A percentile compares a stretch with the other conserved stretches of the same genome.
Evolutionary conservation across 2,888 invertebrate genomes (phyloP).

Genomic region (Sinotaia quadrata): DNA sequence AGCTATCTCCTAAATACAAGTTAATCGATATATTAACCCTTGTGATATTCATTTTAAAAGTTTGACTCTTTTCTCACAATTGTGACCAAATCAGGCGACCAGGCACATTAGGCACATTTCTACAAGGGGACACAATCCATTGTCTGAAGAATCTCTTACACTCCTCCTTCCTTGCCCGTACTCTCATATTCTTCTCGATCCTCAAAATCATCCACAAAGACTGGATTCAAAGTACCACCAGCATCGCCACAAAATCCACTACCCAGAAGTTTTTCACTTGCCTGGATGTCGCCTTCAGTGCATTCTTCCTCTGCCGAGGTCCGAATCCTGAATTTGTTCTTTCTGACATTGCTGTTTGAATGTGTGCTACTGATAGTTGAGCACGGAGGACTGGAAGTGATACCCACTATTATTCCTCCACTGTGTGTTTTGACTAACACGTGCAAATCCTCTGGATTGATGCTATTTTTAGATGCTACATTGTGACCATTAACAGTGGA

Average conservation of each 20-base stretch:
- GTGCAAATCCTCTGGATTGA: constrained; percentile 36
- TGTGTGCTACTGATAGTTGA: not conserved
- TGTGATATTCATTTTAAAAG: too few species aligned
- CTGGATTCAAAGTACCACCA: constrained; percentile 10
- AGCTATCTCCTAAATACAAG: too few species aligned
- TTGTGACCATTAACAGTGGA: not conserved
- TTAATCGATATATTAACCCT: too few species aligned
- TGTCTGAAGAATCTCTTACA: too few species aligned
- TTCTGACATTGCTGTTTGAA: not conserved
- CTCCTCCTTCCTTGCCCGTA: too few species aligned
- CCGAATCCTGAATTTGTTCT: constrained; percentile 5
- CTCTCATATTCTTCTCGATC: too few species aligned
- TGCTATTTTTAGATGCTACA: not conserved
- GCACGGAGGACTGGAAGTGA: constrained; percentile 40
- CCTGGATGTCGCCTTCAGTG: constrained; percentile 4
- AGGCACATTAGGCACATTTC: too few species aligned
- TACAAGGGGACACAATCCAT: too few species aligned
- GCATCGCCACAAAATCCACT: not conserved
- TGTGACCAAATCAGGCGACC: too few species aligned
- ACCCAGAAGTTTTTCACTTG: constrained; percentile 17
- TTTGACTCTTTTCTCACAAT: too few species aligned
- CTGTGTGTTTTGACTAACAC: constrained; percentile 47
- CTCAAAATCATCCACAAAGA: constrained; percentile 21
- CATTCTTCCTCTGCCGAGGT: not conserved
- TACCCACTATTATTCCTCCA: constrained; percentile 50